These are phyloP conservation scores for Acrobasis consociella DNA, from an alignment of 2,888 invertebrate genomes.

Conservation along the genomic window DNA sequence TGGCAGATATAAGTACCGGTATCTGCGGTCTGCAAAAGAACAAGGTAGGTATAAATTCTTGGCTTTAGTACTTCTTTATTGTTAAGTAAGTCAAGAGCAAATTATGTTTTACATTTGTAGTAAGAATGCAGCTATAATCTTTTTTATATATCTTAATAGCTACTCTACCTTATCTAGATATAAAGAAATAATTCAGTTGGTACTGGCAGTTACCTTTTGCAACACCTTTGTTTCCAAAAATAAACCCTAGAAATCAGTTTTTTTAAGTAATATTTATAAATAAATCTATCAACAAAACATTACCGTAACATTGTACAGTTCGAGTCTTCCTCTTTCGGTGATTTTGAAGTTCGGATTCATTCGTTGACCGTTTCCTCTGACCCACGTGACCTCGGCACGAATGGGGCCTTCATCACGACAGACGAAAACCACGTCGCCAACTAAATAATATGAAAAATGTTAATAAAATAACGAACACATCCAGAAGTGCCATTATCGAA, in stretches of 20 bases:
- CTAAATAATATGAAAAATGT: slow-evolving; percentile 53
- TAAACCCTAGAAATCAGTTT: too few species aligned
- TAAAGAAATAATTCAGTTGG: too few species aligned
- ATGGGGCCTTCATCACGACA: slow-evolving; percentile 95
- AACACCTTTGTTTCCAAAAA: too few species aligned
- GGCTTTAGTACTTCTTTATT: too few species aligned
- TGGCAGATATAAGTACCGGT: slow-evolving; percentile 93
- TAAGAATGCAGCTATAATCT: too few species aligned
- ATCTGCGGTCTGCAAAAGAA: slow-evolving; percentile 83
- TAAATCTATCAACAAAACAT: slow-evolving; percentile 34
- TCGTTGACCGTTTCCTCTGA: slow-evolving; percentile 86
- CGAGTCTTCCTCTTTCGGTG: slow-evolving; percentile 86
- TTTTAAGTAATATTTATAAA: too few species aligned
- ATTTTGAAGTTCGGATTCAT: slow-evolving; percentile 89
- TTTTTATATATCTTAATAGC: too few species aligned
- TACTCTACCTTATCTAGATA: too few species aligned
- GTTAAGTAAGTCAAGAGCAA: too few species aligned
- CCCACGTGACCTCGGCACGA: slow-evolving; percentile 89
- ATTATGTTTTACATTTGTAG: too few species aligned
- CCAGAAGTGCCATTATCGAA: background rate
- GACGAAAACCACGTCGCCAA: slow-evolving; percentile 95
- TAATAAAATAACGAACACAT: background rate
- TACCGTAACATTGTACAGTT: slow-evolving; percentile 91
- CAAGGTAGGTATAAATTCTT: background rate
- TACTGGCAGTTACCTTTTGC: too few species aligned